Evolutionary conservation across 1,140 invertebrate species (phyloP), one percentile per base, ranked within the genome.

Genomic region (Lucilia sericata): DNA sequence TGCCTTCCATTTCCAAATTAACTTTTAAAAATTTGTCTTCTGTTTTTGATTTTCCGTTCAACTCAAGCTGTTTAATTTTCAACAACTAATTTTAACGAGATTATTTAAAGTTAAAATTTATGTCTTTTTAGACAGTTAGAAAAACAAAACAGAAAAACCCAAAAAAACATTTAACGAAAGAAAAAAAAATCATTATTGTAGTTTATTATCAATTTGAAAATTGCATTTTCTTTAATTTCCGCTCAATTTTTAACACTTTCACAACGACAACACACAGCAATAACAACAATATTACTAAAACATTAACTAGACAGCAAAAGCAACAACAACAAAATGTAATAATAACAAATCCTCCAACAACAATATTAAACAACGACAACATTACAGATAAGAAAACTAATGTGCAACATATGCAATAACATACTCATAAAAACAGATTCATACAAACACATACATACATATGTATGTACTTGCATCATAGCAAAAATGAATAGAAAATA

Each of bases 231-330:
- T 83, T 83, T 83, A 83, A 83, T 83, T 83, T 83, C 82, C 82
- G 82, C 65, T 83, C 82, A 83, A 83, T 83, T 83, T 83, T 83
- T 83, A 83, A 83, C 82, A 83, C 82, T 83, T 83, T 83, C 82
- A 82, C 81, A 82, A 51, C 49, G n/a, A n/a, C 51, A 36, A 47
- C 19, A 74, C 42, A 42, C 42, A 42, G 25, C 25, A 75, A 30
- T 9, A 75, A 25, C 75, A 76, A 75, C 12, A 75, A 42, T 10
- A 42, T 42, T 42, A 42, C 42, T 8, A 10, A 42, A 42, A 42
- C 42, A 42, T 42, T 42, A 42, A 42, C 42, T 42, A 42, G 42
- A 10, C 42, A 36, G 36, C 36, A n/a, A n/a, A n/a, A 42, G 34
- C 12, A 78, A 49, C 42, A 25, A 49, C 36, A 80, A 76, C 74